Base-by-base conservation (phyloP, 2,797 vertebrate species). In the Dryobates pubescens region DNA sequence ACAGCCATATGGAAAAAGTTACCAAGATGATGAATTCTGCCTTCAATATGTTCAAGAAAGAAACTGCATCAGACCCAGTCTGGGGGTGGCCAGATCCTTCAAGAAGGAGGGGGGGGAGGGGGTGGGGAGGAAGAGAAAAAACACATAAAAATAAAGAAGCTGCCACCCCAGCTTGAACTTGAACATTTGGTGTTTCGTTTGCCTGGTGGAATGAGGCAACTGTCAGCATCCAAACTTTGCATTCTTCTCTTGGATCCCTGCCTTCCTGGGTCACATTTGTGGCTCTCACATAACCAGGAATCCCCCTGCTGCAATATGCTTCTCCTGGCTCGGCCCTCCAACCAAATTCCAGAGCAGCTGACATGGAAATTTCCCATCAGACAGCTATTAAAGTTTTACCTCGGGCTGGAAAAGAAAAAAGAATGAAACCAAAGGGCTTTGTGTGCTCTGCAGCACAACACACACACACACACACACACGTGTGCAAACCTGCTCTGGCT, bases 151-250 rank as follows among this genome's bases (percentile, higher is more conserved):
- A 72, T 53, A 54, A 74, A 77, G 76, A 88, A 90, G 10, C 94
- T 94, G 92, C 95, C 95, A 95, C 92, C 93, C 84, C 82, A 90
- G 82, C 91, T 90, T 94, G 93, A 94, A 94, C 95, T 86, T 93
- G 93, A 96, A 95, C 94, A 96, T 96, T 96, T 96, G 94, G 92
- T 94, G 94, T 96, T 96, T 96, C 94, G 94, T 96, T 96, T 95
- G 90, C 94, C 89, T 94, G 90, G 93, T 95, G 90, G 94, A 95
- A 95, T 43, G 76, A 89, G 90, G 82, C 94, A 94, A 93, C 95
- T 92, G 96, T 93, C 92, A 87, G 57, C 93, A 87, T 92, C 95
- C 93, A 94, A 96, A 96, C 90, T 90, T 83, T 24, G 67, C 79
- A 54, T 93, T 94, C 88, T 79, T 34, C 49, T 32, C 82, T 94